Evolutionary conservation across 2,888 invertebrate genomes (phyloP).

Genomic region (Drosophila barbarae): DNA sequence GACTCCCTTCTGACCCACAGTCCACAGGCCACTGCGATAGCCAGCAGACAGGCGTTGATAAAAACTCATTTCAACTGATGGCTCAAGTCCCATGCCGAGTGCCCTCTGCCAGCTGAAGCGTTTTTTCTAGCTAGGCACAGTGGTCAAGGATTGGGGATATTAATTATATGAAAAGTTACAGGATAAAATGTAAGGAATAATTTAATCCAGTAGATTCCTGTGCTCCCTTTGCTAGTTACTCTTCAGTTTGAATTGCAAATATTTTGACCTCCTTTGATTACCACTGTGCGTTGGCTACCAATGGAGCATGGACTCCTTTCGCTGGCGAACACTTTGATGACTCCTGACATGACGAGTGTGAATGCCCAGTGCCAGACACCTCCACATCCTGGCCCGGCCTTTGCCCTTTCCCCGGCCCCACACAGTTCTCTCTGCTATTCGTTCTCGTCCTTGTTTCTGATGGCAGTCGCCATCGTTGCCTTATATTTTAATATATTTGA

Average conservation of each 20-base stretch:
- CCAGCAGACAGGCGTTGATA: slow-evolving; percentile 67
- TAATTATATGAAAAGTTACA: not conserved
- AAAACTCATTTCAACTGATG: slow-evolving; percentile 72
- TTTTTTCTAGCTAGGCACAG: slow-evolving; percentile 10
- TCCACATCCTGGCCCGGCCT: slow-evolving; percentile 11
- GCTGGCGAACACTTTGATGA: slow-evolving; percentile 62
- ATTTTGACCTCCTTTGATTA: not conserved
- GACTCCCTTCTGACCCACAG: slow-evolving; percentile 21
- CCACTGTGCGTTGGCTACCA: slow-evolving; percentile 49
- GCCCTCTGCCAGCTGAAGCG: slow-evolving; percentile 22
- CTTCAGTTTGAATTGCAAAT: not conserved
- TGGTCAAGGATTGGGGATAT: not conserved
- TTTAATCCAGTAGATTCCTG: not conserved
- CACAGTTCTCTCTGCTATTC: slow-evolving; percentile 6
- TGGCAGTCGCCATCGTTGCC: slow-evolving; percentile 55
- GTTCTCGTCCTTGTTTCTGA: slow-evolving; percentile 27
- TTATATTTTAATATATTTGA: slow-evolving; percentile 79
- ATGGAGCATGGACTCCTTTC: slow-evolving; percentile 61
- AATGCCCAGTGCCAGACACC: slow-evolving; percentile 45
- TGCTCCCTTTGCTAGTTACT: no score
- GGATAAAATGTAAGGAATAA: no score
- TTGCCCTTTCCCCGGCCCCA: not conserved
- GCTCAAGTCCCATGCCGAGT: slow-evolving; percentile 40
- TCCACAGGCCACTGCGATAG: slow-evolving; percentile 49
- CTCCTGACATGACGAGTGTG: slow-evolving; percentile 73